Evolutionary conservation across 2,797 vertebrate genomes (phyloP).

Genomic region (Neostethus bicornis): DNA sequence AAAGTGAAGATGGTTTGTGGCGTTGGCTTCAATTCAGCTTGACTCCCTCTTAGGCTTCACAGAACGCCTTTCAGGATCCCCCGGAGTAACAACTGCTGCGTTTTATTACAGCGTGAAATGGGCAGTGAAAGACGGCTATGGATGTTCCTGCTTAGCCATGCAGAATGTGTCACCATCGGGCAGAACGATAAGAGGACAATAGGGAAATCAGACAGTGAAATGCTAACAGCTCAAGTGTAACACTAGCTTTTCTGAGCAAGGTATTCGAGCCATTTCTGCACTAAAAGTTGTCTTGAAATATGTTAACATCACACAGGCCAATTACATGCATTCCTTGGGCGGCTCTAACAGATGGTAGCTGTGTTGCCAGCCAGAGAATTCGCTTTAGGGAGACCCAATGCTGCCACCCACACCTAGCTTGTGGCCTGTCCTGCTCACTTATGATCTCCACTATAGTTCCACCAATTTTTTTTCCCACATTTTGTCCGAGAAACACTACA

Average conservation of each 20-base stretch:
- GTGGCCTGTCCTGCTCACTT: slow-evolving; percentile 52
- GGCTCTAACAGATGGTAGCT: slow-evolving; percentile 60
- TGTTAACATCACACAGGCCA: slow-evolving; percentile 58
- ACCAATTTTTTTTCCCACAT: slow-evolving; percentile 41
- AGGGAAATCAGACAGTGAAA: slow-evolving; percentile 66
- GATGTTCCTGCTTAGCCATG: slow-evolving; percentile 83
- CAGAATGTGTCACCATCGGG: slow-evolving; percentile 80
- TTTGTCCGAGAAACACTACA: slow-evolving; percentile 29
- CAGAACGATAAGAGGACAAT: slow-evolving; percentile 77
- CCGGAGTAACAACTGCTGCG: slow-evolving; percentile 82
- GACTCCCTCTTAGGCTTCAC: slow-evolving; percentile 78
- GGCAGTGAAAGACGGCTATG: slow-evolving; percentile 83
- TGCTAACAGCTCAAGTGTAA: slow-evolving; percentile 42
- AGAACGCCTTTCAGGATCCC: slow-evolving; percentile 86
- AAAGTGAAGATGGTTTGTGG: slow-evolving; percentile 77
- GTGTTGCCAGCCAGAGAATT: slow-evolving; percentile 51
- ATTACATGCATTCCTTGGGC: slow-evolving; percentile 57
- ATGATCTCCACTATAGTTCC: slow-evolving; percentile 28
- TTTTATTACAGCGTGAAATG: slow-evolving; percentile 89
- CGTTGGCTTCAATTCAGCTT: slow-evolving; percentile 82
- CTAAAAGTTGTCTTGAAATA: slow-evolving; percentile 63
- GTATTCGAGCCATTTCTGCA: slow-evolving; percentile 43
- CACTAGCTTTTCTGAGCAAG: slow-evolving; percentile 49
- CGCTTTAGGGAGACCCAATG: slow-evolving; percentile 43
- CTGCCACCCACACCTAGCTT: slow-evolving; percentile 44